A percentile compares a stretch with the other conserved stretches of the same genome.
These are phyloP conservation scores for Carabus problematicus DNA, from an alignment of 2,888 invertebrate genomes.

Conservation along the genomic window DNA sequence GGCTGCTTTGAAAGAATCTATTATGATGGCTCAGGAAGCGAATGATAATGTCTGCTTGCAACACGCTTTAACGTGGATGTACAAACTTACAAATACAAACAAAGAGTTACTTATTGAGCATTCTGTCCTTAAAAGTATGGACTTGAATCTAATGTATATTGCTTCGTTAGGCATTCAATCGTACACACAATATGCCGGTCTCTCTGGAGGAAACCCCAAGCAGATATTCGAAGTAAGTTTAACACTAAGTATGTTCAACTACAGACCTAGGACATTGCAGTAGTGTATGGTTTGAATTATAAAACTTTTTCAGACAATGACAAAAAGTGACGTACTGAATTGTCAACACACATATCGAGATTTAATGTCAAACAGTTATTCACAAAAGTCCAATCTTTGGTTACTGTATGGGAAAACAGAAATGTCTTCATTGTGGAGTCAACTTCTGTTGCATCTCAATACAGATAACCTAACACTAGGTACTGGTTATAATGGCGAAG, in stretches of 20 bases:
- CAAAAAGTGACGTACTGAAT: conserved; percentile 85
- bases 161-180: conserved; percentile 78
- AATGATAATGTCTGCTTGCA: conserved; percentile 86
- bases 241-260: conserved; percentile 34
- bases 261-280: too few relatives aligned
- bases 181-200: conserved; percentile 78
- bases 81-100: conserved; percentile 64
- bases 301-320: conserved; percentile 69
- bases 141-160: conserved; percentile 73
- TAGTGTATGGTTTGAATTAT: too few relatives aligned
- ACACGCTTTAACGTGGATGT: conserved; percentile 84
- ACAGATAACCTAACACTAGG: conserved; percentile 64
- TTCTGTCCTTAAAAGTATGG: conserved; percentile 72
- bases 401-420: conserved; percentile 86
- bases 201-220: conserved; percentile 71
- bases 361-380: conserved; percentile 79
- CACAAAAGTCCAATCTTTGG: conserved; percentile 87
- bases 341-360: conserved; percentile 85
- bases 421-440: conserved; percentile 81
- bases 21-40: conserved; percentile 86
- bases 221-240: conserved; percentile 69
- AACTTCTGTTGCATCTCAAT: conserved; percentile 79
- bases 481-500: conserved; percentile 67
- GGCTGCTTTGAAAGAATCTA: conserved; percentile 84
- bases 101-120: conserved; percentile 71